Evolutionary conservation across 1,140 invertebrate species (phyloP), one percentile per base, ranked within the genome.

Genomic region (Drosophila obscura): DNA sequence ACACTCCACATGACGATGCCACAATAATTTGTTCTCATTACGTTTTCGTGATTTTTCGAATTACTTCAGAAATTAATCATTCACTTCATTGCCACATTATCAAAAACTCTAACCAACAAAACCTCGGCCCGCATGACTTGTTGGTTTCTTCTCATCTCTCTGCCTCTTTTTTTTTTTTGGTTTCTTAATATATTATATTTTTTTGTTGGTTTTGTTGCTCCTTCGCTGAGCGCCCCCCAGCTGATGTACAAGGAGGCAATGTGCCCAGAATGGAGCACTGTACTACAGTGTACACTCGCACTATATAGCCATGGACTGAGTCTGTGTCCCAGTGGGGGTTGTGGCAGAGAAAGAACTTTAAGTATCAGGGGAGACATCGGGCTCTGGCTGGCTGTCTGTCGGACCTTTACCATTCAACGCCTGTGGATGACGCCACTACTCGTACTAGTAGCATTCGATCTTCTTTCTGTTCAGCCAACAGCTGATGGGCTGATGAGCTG

Each of bases 21-120:
- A 65, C 60, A 66, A 31, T 75, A 80, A 80, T 80, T 60, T 71
- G 77, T 80, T 80, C 57, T 61, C 72, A 80, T 80, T 76, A 61
- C 61, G 41, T 69, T 71, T 71, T 59, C 63, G 66, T 73, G 49
- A 81, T 82, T 68, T 82, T 68, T 58, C 59, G 61, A 77, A 82
- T 69, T 79, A 66, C 69, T 74, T 39, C 50, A 63, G 76, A 84
- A 82, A 82, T 82, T 84, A 82, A 84, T 82, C 80, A 83, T 80
- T 82, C 46, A 51, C 48, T 83, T 82, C 80, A 72, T 82, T 83
- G 78, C 57, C 72, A 66, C 77, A 76, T 80, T 80, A 80, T 76
- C 64, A 69, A 11, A 62, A 9, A 15, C 5, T 43, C 48, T 24
- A 9, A 52, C 3, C 41, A 8, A 13, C 41, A 26, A 24, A 66